Percentiles rank a stretch among this genome's conserved stretches.
Conservation (phyloP, 2,797 vertebrate genomes). For the Geotria australis region DNA sequence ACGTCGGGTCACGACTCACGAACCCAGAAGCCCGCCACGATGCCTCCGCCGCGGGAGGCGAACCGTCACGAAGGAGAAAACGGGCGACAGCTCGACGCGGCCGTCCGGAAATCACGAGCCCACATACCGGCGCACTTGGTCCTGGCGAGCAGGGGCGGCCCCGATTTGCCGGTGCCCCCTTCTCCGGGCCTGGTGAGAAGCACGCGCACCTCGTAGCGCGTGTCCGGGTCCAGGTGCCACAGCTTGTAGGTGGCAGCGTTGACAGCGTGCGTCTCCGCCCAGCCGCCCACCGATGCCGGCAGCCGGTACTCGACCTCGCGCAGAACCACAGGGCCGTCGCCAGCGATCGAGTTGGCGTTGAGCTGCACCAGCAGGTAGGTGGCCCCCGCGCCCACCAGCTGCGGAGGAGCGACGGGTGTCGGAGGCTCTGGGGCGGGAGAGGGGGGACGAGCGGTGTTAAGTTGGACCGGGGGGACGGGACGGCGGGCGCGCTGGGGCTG, state of each 20-base stretch:
- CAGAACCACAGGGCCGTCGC: constrained; percentile 75
- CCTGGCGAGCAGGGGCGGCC: constrained; percentile 62
- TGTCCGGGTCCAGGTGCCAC: constrained; percentile 92
- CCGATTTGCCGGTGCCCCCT: constrained; percentile 65
- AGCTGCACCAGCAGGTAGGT: constrained; percentile 86
- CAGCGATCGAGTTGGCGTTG: constrained; percentile 90
- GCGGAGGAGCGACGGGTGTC: constrained; percentile 71
- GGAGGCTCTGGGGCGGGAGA: constrained; percentile 37
- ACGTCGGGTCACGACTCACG: no score
- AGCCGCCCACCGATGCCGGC: constrained; percentile 44
- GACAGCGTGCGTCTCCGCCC: constrained; percentile 86
- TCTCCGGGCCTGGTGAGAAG: constrained; percentile 69
- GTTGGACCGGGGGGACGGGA: no score
- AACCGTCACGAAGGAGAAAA: no score
- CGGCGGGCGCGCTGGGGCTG: no score
- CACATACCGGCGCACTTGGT: constrained; percentile 84
- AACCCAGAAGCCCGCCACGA: no score
- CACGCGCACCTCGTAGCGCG: constrained; percentile 77
- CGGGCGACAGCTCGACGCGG: no score
- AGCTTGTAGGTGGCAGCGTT: constrained; percentile 81
- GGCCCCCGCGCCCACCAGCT: constrained; percentile 63
- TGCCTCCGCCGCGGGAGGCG: no score
- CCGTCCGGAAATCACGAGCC: no score
- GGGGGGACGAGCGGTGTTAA: no score
- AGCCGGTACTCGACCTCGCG: constrained; percentile 92